Conservation (phyloP, 2,113 vertebrate species). For the Peromyscus californicus region DNA sequence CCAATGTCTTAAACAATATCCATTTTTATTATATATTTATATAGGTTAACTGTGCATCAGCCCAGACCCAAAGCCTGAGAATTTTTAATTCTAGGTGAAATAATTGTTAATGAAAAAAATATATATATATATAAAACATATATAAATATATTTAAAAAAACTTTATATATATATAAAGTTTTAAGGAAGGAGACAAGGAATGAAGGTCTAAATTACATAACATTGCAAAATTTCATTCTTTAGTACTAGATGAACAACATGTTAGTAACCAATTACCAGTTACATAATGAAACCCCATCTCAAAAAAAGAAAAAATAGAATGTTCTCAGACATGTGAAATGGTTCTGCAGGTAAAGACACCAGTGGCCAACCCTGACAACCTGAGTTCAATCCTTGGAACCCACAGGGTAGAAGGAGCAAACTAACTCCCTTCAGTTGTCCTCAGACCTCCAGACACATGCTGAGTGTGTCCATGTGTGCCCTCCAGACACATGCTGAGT, state of each 20-base stretch:
- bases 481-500: background rate
- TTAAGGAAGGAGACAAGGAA: background rate
- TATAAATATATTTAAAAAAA: no score
- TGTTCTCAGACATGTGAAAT: background rate
- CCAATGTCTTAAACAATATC: conserved; percentile 53
- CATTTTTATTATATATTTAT: conserved; percentile 39
- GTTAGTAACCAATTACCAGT: background rate
- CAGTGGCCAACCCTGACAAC: background rate
- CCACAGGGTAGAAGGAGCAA: background rate
- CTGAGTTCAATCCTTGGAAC: background rate
- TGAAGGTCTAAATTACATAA: conserved; percentile 34
- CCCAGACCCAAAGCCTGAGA: conserved; percentile 40
- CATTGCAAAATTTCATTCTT: background rate
- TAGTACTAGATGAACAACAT: conserved; percentile 18
- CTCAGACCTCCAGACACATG: background rate
- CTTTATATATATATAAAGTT: conserved; percentile 24
- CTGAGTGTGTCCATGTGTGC: background rate
- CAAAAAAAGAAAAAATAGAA: background rate
- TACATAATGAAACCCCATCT: background rate
- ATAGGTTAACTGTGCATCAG: conserved; percentile 52
- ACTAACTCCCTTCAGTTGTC: background rate
- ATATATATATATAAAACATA: no score
- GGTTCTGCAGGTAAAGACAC: background rate
- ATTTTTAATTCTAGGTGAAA: conserved; percentile 48
- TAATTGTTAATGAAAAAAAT: conserved; percentile 7